Conservation (phyloP, 2,797 vertebrate genomes). For the Paratrypauchen microcephalus region DNA sequence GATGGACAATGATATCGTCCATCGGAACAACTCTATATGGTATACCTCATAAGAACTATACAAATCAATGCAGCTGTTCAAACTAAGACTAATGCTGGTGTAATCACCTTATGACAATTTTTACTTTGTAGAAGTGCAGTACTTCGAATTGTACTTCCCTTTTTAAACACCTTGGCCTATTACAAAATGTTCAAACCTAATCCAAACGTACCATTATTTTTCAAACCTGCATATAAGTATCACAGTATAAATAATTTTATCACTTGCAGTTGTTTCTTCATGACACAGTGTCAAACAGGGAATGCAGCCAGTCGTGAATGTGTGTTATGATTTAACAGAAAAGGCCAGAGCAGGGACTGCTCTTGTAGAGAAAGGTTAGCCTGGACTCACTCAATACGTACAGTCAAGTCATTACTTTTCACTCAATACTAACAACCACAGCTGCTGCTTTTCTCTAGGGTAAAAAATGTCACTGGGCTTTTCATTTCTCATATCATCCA, state of each 20-base stretch:
- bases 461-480: conserved; percentile 36
- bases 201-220: not conserved
- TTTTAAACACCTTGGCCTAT: not conserved
- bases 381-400: conserved; percentile 56
- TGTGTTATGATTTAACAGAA: conserved; percentile 41
- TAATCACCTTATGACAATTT: no score
- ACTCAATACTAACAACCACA: conserved; percentile 55
- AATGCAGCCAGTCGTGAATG: conserved; percentile 21
- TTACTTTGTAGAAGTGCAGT: no score
- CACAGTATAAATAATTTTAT: not conserved
- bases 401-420: conserved; percentile 60
- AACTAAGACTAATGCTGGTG: no score
- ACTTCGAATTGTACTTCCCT: no score
- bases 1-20: no score
- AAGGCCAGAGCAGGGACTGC: conserved; percentile 14
- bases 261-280: not conserved
- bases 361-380: conserved; percentile 56
- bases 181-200: not conserved
- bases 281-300: not conserved
- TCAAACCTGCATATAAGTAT: not conserved
- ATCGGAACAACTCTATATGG: no score
- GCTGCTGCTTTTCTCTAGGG: conserved; percentile 28
- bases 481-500: conserved; percentile 48
- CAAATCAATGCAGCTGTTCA: not conserved
- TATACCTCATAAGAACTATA: not conserved